These are phyloP conservation scores for Subanguina moxae DNA, from an alignment of 1,140 invertebrate genomes.

Conservation along the genomic window DNA sequence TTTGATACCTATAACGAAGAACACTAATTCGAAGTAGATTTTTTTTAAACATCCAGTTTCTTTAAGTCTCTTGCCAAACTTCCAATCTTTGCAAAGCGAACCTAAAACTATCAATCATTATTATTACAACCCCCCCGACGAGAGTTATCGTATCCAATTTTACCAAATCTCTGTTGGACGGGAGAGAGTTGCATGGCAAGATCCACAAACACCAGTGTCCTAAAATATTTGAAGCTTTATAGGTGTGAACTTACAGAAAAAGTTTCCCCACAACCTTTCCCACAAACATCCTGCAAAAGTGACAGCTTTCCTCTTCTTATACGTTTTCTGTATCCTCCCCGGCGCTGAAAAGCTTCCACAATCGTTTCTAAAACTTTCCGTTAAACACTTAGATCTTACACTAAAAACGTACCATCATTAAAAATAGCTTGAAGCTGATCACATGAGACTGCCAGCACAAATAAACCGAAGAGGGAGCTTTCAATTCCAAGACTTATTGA, in stretches of 20 bases:
- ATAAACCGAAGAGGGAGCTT: conserved; percentile 78
- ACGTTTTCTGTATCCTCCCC: conserved; percentile 65
- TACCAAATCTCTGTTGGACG: background rate
- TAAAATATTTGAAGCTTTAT: background rate
- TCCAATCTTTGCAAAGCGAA: background rate
- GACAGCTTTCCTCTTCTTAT: conserved; percentile 45
- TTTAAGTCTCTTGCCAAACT: background rate
- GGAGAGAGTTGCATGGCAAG: conserved; percentile 1
- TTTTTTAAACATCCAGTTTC: too few relatives aligned
- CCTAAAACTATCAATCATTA: too few relatives aligned
- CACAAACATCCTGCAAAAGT: background rate
- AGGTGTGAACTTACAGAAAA: background rate
- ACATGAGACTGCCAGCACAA: conserved; percentile 80
- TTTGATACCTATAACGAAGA: too few relatives aligned
- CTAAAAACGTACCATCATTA: conserved; percentile 69
- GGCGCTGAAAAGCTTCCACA: conserved; percentile 73
- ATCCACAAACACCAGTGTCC: conserved; percentile 1
- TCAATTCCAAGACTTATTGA: conserved; percentile 78
- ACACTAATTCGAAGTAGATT: too few relatives aligned
- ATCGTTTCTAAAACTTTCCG: conserved; percentile 67
- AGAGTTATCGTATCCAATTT: too few relatives aligned
- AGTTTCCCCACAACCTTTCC: too few relatives aligned
- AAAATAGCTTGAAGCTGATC: conserved; percentile 73
- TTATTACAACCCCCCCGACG: too few relatives aligned
- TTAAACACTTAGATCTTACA: too few relatives aligned